phyloP scores from a whole-genome alignment of 1,140 invertebrate species.

The Phocides pigmalion region DNA sequence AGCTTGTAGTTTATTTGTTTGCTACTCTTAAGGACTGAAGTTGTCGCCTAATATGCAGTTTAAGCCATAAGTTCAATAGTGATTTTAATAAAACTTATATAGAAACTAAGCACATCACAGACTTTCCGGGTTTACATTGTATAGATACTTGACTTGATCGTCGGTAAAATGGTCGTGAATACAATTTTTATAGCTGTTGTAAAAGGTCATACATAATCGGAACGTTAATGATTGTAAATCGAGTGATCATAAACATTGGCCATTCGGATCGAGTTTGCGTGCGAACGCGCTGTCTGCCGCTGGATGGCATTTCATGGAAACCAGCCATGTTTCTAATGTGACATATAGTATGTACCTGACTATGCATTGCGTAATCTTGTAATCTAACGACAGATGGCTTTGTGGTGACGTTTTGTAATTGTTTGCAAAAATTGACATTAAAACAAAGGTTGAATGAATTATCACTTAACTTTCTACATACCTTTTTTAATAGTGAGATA shows the following conservation, averaged over 20 bases:
- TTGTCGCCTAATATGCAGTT: too few relatives aligned
- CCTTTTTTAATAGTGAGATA: too few relatives aligned
- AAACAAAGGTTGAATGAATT: background rate
- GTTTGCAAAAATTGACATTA: background rate
- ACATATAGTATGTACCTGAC: background rate
- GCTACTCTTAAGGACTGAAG: too few relatives aligned
- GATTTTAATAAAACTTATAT: slow-evolving; percentile 20
- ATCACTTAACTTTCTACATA: too few relatives aligned
- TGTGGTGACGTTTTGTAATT: background rate
- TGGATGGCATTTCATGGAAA: slow-evolving; percentile 66
- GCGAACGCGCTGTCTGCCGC: slow-evolving; percentile 44
- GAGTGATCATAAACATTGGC: slow-evolving; percentile 44
- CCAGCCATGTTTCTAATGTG: slow-evolving; percentile 56
- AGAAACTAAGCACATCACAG: too few relatives aligned
- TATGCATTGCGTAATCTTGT: slow-evolving; percentile 11
- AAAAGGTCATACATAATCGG: slow-evolving; percentile 41
- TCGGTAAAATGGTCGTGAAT: slow-evolving; percentile 18
- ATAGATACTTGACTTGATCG: background rate
- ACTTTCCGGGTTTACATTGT: too few relatives aligned
- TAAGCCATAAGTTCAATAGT: slow-evolving; percentile 7
- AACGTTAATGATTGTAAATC: slow-evolving; percentile 46
- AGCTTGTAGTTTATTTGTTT: too few relatives aligned
- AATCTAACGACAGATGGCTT: slow-evolving; percentile 3
- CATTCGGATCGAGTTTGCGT: slow-evolving; percentile 52
- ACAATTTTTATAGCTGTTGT: slow-evolving; percentile 14